Evolutionary conservation across 1,140 invertebrate species (phyloP).

Genomic region (Leptonema lineaticorne): DNA sequence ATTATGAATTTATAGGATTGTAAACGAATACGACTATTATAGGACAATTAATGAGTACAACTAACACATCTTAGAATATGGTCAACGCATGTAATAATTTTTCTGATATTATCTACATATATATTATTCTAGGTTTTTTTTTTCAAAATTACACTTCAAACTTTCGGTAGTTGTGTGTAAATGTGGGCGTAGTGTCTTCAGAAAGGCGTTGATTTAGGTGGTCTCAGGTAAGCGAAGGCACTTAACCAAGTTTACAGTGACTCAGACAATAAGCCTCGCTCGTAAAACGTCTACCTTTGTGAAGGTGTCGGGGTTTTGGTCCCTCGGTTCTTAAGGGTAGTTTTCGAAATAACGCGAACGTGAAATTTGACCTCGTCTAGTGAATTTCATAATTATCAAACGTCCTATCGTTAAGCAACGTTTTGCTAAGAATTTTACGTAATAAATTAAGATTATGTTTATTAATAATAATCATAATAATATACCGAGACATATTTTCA

Average conservation of each 20-base stretch:
- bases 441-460: too few species aligned
- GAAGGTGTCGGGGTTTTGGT: slow-evolving; percentile 29
- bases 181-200: slow-evolving; percentile 18
- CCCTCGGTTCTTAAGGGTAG: slow-evolving; percentile 34
- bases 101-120: slow-evolving; percentile 15
- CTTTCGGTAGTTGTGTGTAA: background rate
- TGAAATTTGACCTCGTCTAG: slow-evolving; percentile 20
- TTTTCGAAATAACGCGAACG: slow-evolving; percentile 21
- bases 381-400: slow-evolving; percentile 31
- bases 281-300: slow-evolving; percentile 39
- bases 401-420: slow-evolving; percentile 10
- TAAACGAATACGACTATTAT: too few species aligned
- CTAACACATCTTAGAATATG: background rate
- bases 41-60: background rate
- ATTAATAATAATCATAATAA: too few species aligned
- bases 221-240: slow-evolving; percentile 37
- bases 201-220: slow-evolving; percentile 41
- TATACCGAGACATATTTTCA: too few species aligned
- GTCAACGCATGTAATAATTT: slow-evolving; percentile 23
- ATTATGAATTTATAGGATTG: too few species aligned
- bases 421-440: too few species aligned
- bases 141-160: too few species aligned
- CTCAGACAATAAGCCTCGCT: slow-evolving; percentile 39
- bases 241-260: slow-evolving; percentile 40
- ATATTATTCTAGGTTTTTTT: slow-evolving; percentile 26